These are phyloP conservation scores for Centropyge bicolor DNA, from an alignment of 2,797 vertebrate genomes.

Conservation along the genomic window DNA sequence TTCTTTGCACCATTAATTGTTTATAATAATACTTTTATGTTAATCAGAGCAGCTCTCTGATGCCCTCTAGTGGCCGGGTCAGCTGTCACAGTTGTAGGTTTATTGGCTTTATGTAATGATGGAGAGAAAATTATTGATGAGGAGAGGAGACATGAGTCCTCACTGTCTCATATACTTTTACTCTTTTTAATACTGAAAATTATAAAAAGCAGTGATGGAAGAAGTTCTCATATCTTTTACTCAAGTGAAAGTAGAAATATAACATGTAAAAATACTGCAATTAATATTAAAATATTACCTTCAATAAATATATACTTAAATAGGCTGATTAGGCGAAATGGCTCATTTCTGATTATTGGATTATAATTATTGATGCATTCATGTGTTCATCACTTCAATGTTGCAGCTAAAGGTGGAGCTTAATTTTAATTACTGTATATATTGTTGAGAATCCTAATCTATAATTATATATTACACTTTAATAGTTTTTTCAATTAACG, in stretches of 20 bases:
- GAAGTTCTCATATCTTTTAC: background rate
- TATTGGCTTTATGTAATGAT: background rate
- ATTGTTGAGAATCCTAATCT: too few species aligned
- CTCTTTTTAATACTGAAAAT: background rate
- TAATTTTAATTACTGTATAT: too few species aligned
- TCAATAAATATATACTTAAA: background rate
- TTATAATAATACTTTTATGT: conserved; percentile 23
- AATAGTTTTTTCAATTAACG: too few species aligned
- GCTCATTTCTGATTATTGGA: background rate
- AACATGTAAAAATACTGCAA: background rate
- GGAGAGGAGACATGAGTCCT: background rate
- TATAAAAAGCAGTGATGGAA: background rate
- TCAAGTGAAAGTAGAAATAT: background rate
- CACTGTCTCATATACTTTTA: background rate
- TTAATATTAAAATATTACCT: too few species aligned
- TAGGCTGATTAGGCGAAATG: background rate
- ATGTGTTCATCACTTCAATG: too few species aligned
- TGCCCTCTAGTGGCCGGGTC: conserved; percentile 50
- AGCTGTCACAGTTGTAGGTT: background rate
- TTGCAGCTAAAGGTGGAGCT: too few species aligned
- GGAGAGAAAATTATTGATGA: conserved; percentile 1
- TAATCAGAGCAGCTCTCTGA: conserved; percentile 19
- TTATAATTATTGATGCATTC: too few species aligned
- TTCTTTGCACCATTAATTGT: conserved; percentile 50
- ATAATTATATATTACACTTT: too few species aligned